phyloP scores from a whole-genome alignment of 2,797 vertebrate species.

The Manis pentadactyla region DNA sequence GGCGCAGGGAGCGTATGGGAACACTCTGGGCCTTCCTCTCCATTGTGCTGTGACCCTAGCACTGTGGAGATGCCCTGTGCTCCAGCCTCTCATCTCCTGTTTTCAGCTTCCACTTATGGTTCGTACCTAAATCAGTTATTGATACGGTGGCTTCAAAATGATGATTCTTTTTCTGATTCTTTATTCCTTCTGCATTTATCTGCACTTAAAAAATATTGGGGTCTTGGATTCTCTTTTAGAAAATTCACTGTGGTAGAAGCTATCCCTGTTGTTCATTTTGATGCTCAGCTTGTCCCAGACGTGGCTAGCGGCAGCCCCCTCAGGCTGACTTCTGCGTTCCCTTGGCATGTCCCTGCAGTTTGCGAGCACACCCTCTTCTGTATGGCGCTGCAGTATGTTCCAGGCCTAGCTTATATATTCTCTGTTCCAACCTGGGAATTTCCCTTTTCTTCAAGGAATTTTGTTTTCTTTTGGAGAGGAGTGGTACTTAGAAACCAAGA shows the following conservation, averaged over 20 bases:
- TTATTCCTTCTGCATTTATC: neutral
- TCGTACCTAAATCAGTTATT: neutral
- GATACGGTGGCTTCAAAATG: neutral
- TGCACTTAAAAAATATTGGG: neutral
- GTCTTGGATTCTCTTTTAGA: neutral
- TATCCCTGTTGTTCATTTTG: neutral
- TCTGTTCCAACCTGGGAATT: neutral
- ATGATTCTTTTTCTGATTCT: neutral
- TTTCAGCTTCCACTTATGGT: neutral
- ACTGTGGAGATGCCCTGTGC: neutral
- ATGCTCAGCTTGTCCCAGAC: neutral
- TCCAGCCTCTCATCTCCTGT: neutral
- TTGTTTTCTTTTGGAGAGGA: neutral
- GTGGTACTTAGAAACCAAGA: neutral
- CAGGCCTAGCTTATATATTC: neutral
- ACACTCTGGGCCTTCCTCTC: neutral
- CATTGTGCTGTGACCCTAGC: neutral
- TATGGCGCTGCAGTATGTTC: neutral
- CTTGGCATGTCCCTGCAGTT: neutral
- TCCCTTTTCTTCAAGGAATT: neutral
- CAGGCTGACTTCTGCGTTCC: neutral
- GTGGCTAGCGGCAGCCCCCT: neutral
- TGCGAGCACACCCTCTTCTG: neutral
- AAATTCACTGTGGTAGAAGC: neutral
- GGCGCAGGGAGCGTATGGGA: neutral